Conservation (phyloP, 2,797 vertebrate genomes). For the Pseudochirops corinnae region DNA sequence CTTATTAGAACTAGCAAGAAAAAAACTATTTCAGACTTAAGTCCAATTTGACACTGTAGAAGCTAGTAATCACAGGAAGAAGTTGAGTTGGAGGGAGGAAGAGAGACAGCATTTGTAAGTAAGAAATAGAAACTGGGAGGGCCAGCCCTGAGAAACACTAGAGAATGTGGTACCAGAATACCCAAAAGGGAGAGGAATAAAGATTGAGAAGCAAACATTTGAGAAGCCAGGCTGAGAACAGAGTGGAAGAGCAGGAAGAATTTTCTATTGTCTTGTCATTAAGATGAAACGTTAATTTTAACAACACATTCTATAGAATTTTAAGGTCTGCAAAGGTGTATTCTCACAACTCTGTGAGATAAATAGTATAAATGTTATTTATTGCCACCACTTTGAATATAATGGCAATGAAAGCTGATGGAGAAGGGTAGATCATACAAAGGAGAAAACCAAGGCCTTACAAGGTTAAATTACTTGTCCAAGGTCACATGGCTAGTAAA, state of each 20-base stretch:
- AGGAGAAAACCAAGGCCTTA: not conserved
- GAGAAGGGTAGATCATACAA: not conserved
- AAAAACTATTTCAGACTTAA: not conserved
- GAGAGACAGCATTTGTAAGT: not conserved
- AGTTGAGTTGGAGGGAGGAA: not conserved
- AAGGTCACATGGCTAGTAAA: not conserved
- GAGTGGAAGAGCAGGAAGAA: not conserved
- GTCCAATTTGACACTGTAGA: not conserved
- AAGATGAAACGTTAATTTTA: not conserved
- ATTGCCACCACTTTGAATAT: not conserved
- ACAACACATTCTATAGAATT: not conserved
- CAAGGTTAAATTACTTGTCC: not conserved
- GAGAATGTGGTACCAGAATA: too few species aligned
- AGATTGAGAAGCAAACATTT: not conserved
- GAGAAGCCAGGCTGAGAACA: not conserved
- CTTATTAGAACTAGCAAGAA: not conserved
- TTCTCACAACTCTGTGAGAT: not conserved
- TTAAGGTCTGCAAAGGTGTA: not conserved
- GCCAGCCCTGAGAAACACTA: too few species aligned
- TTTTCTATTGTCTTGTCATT: not conserved
- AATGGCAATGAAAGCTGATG: not conserved
- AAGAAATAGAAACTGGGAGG: not conserved
- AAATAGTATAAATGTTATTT: not conserved
- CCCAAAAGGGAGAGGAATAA: not conserved
- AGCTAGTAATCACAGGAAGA: not conserved